Base-by-base conservation (phyloP, 1,140 invertebrate species). In the Penaeus vannamei region DNA sequence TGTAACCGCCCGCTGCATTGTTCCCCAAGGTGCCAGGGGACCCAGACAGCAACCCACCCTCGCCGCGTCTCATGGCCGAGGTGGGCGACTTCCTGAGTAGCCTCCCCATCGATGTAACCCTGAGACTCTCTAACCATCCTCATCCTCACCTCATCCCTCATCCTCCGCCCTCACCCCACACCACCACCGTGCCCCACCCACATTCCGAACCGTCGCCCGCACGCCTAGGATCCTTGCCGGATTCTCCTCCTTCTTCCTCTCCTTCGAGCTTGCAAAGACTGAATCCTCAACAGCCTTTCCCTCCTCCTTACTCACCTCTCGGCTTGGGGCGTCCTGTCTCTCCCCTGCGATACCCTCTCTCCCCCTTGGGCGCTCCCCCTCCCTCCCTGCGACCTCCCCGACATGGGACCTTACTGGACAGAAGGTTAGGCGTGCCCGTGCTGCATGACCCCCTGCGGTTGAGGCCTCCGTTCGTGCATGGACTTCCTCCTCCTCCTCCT, bases 61-160 rank as follows among this genome's bases (percentile, higher is more conserved):
- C 81, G 17, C 77, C 88, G 8, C 88, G 88, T 59, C 42, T 90
- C 84, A n/a, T 90, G n/a, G 84, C 62, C 23, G 59, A 69, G 2
- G 22, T 89, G 20, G 26, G 61, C 14, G 36, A 85, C 32, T 29
- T 90, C 26, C 59, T 90, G 32, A 85, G 84, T 36, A 64, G 81
- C 36, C 23, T 90, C 20, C 88, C 88, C 26, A 26, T 90, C 29
- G 88, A 66, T 23, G 23, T 90, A 10, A 81, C 88, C 8, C 53
- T 89, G 8, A 59, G 85, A 23, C 36, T 89, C 20, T 85, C 88
- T 26, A 83, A 89, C 5, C 59, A 61, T 17, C 77, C 76, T 64
- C 76, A 79, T 22, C 72, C 32, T 84, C 23, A 36, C 59, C 22
- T 22, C 69, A 32, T 20, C 46, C 2, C 4, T 36, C 36, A 29